Conservation (phyloP, 2,797 vertebrate species). For the Chanos chanos region DNA sequence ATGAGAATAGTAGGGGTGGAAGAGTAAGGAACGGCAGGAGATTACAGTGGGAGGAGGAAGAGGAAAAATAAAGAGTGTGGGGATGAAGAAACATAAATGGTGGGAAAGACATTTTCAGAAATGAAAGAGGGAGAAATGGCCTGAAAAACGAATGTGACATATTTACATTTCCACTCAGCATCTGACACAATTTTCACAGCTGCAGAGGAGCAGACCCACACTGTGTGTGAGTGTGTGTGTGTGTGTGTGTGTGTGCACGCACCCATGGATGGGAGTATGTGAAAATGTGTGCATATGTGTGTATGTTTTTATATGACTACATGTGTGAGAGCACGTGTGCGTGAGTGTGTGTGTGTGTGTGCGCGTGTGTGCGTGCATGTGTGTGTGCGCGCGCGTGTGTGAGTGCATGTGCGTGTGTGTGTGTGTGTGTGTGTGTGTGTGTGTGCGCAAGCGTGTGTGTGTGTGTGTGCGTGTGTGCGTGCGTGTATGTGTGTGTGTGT, state of each 20-base stretch:
- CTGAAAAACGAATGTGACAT: conserved; percentile 2
- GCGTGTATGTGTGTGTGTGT: neutral
- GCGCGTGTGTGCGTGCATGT: neutral
- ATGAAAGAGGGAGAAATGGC: conserved; percentile 3
- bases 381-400: no score
- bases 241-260: conserved; percentile 1
- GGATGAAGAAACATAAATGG: neutral
- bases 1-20: neutral
- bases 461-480: neutral
- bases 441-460: conserved; percentile 18
- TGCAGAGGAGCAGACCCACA: conserved; percentile 1
- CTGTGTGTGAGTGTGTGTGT: neutral
- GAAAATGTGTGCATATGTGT: neutral
- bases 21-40: neutral
- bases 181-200: conserved; percentile 1
- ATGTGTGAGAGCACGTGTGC: no score
- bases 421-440: neutral
- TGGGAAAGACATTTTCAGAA: neutral
- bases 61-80: neutral
- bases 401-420: no score
- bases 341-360: neutral
- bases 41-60: neutral
- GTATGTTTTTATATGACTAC: neutral
- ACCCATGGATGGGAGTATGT: neutral
- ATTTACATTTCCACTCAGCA: conserved; percentile 7